A percentile compares a stretch with the other conserved stretches of the same genome.
These are phyloP conservation scores for Coregonus suidteri DNA, from an alignment of 2,797 vertebrate species.

Conservation along the genomic window DNA sequence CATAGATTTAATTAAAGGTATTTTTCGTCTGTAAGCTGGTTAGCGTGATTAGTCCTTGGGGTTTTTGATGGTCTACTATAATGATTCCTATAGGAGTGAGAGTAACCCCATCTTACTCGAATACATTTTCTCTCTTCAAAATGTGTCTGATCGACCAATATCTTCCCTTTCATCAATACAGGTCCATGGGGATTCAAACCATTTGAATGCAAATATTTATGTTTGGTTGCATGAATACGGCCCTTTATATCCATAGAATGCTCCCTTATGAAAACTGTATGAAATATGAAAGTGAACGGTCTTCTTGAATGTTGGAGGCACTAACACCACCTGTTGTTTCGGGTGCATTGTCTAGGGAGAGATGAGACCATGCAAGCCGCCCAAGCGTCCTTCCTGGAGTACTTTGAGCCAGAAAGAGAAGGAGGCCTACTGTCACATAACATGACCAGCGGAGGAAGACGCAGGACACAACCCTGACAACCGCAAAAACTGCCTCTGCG, in stretches of 20 bases:
- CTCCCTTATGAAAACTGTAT: background rate
- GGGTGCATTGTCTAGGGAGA: constrained; percentile 74
- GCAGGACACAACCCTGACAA: constrained; percentile 79
- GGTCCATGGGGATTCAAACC: background rate
- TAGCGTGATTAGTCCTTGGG: background rate
- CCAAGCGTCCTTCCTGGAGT: constrained; percentile 92
- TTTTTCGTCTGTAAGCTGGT: background rate
- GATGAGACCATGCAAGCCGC: constrained; percentile 85
- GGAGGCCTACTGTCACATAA: constrained; percentile 83
- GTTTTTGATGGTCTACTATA: background rate
- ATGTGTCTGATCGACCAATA: background rate
- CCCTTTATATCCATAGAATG: background rate
- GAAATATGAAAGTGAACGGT: background rate
- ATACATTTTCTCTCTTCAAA: background rate
- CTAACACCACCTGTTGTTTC: background rate
- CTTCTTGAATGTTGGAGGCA: background rate
- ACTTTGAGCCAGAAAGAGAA: constrained; percentile 97
- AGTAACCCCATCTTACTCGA: background rate
- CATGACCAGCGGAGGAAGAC: constrained; percentile 65
- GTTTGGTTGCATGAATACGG: background rate
- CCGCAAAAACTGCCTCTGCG: constrained; percentile 83
- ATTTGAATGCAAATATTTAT: background rate
- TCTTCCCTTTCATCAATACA: background rate
- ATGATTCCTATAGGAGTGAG: background rate
- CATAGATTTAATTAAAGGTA: constrained; percentile 3